phyloP scores from a whole-genome alignment of 2,888 invertebrate species.

The Xylota segnis region DNA sequence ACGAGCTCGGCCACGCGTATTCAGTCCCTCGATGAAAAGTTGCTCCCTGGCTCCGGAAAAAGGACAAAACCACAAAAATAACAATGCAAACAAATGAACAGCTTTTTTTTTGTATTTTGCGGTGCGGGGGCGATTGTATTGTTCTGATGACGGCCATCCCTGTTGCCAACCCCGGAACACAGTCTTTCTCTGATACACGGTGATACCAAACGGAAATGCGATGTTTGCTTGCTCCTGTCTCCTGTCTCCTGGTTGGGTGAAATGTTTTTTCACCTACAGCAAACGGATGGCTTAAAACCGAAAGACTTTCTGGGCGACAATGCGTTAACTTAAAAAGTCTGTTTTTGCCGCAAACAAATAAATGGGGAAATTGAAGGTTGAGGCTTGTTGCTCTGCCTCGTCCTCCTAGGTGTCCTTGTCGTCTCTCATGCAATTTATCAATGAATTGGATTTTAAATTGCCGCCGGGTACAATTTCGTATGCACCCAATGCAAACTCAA shows the following conservation, averaged over 20 bases:
- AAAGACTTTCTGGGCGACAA: conserved; percentile 34
- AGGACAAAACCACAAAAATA: conserved; percentile 56
- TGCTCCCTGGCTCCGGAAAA: conserved; percentile 9
- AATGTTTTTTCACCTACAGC: conserved; percentile 3
- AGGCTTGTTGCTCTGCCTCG: conserved; percentile 20
- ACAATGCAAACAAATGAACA: conserved; percentile 65
- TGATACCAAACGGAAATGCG: conserved; percentile 46
- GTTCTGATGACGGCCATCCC: conserved; percentile 51
- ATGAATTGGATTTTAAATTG: conserved; percentile 77
- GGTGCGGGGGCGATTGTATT: conserved; percentile 41
- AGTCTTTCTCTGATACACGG: conserved; percentile 4
- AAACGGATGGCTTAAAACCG: not conserved
- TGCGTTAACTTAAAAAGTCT: conserved; percentile 38
- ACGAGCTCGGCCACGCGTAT: conserved; percentile 37
- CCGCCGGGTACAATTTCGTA: conserved; percentile 70
- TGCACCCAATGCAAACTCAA: conserved; percentile 74
- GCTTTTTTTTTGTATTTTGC: too few species aligned
- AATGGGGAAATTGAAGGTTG: conserved; percentile 21
- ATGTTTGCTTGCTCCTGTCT: conserved; percentile 31
- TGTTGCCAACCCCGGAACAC: conserved; percentile 22
- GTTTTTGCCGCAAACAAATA: conserved; percentile 39
- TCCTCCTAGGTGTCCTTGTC: conserved; percentile 30
- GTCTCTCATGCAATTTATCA: conserved; percentile 71
- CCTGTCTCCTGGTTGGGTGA: not conserved
- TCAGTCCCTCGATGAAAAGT: conserved; percentile 20